These are phyloP conservation scores for Gymnoscelis rufifasciata DNA, from an alignment of 2,888 invertebrate genomes.

Conservation along the genomic window DNA sequence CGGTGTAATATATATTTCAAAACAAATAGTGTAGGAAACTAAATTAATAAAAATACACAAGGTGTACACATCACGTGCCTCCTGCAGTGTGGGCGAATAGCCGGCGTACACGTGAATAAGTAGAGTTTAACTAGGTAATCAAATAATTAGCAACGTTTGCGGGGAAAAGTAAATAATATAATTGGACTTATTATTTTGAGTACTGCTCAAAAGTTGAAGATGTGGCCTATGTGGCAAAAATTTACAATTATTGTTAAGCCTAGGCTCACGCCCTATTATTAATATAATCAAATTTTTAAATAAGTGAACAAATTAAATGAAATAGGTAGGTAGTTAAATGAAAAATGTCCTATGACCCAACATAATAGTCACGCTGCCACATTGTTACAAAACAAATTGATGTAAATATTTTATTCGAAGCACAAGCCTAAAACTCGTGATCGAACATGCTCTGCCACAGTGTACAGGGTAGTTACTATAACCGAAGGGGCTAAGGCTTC, in stretches of 20 bases:
- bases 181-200: too few species aligned
- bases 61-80: conserved; percentile 5
- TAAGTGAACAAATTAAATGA: too few species aligned
- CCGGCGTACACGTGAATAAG: background rate
- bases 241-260: too few species aligned
- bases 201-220: too few species aligned
- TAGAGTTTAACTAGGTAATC: too few species aligned
- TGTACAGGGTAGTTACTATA: background rate
- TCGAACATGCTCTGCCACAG: conserved; percentile 7
- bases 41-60: background rate
- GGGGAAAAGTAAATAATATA: too few species aligned
- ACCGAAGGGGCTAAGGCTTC: background rate
- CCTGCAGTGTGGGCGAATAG: conserved; percentile 5
- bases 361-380: background rate
- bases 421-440: conserved; percentile 9
- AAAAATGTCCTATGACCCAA: too few species aligned
- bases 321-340: too few species aligned
- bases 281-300: too few species aligned
- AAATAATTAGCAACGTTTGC: too few species aligned
- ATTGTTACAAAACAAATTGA: background rate
- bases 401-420: conserved; percentile 2
- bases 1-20: background rate
- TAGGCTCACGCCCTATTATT: too few species aligned
- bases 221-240: too few species aligned
- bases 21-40: background rate